Evolutionary conservation across 2,113 vertebrate species (phyloP).

Genomic region (Phocoena phocoena): DNA sequence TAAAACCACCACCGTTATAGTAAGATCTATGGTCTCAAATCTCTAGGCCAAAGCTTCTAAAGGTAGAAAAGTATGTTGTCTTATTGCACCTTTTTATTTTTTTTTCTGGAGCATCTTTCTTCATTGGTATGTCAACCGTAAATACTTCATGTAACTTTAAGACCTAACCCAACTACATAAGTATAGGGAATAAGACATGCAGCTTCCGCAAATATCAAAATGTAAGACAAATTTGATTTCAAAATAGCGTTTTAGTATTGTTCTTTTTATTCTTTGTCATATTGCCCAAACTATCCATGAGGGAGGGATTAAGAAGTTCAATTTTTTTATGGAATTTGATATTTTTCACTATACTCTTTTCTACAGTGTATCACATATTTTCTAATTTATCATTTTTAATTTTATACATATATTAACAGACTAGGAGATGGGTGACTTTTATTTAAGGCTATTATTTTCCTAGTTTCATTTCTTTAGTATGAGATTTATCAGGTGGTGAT

Average conservation of each 20-base stretch:
- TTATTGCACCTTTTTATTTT: not conserved
- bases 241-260: constrained; percentile 21
- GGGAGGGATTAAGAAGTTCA: not conserved
- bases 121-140: not conserved
- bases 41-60: not conserved
- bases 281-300: not conserved
- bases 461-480: not conserved
- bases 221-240: constrained; percentile 17
- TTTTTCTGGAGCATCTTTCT: not conserved
- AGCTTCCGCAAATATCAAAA: constrained; percentile 32
- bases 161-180: not conserved
- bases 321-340: not conserved
- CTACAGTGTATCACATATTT: not conserved
- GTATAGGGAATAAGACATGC: not conserved
- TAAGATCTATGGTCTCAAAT: not conserved
- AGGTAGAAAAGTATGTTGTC: not conserved
- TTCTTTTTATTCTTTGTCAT: not conserved
- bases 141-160: constrained; percentile 35
- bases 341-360: not conserved
- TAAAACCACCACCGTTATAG: not conserved
- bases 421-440: not conserved
- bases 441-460: not conserved
- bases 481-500: not conserved
- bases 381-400: not conserved
- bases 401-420: not conserved